Evolutionary conservation across 1,140 invertebrate genomes (phyloP).

Genomic region (Carposina sasakii): DNA sequence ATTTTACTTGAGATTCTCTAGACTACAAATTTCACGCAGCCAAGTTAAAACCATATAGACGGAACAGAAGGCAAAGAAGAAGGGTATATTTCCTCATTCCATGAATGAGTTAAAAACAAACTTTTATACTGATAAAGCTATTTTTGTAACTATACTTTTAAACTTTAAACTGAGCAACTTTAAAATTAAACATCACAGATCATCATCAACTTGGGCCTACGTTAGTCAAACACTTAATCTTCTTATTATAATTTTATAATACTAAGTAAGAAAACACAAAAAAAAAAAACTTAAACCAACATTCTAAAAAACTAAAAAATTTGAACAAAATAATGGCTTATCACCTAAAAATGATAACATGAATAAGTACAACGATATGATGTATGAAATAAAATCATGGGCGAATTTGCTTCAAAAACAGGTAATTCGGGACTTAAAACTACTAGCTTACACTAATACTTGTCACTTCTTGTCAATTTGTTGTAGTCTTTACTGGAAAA

Average conservation of each 20-base stretch:
- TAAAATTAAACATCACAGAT: conserved; percentile 37
- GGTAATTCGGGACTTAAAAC: conserved; percentile 18
- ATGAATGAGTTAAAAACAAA: too few species aligned
- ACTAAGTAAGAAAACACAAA: conserved; percentile 27
- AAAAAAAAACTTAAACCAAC: conserved; percentile 24
- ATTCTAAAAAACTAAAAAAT: conserved; percentile 22
- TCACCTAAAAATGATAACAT: conserved; percentile 26
- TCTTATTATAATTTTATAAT: neutral
- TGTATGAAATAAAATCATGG: conserved; percentile 21
- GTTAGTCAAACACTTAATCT: too few species aligned
- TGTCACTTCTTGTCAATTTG: conserved; percentile 38
- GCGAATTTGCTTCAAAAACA: neutral
- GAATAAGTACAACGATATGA: conserved; percentile 51
- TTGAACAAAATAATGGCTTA: neutral
- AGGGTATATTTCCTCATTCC: too few species aligned
- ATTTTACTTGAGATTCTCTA: too few species aligned
- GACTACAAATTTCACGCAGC: too few species aligned
- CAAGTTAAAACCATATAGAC: too few species aligned
- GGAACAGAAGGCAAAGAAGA: too few species aligned
- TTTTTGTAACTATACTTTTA: neutral
- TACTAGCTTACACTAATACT: conserved; percentile 38
- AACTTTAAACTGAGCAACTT: conserved; percentile 4
- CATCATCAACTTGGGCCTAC: conserved; percentile 25
- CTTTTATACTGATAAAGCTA: conserved; percentile 1
- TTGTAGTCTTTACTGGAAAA: conserved; percentile 40